Evolutionary conservation across 2,888 invertebrate species (phyloP), one percentile per base, ranked within the genome.

Genomic region (Mellilla xanthometata): DNA sequence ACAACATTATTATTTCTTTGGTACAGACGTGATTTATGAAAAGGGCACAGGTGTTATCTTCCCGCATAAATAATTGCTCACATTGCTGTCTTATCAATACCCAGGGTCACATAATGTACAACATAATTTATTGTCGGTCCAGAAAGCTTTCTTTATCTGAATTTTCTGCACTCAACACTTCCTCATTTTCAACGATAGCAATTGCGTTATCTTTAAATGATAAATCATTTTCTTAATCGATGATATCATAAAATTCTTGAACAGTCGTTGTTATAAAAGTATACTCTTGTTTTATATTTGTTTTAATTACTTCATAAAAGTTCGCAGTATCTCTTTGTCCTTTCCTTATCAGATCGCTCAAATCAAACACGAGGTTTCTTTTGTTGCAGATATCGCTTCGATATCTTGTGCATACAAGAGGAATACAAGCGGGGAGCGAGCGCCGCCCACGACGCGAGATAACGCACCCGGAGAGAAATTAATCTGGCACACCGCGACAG

Each of bases 381-480:
- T 86, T 86, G 84, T 89, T 89, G 72, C 86, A 88, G 88, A 86
- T 76, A 81, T 82, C 75, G 73, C 80, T 83, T 72, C 68, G 60
- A 80, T 83, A 84, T 81, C 87, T 86, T 82, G 81, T 78, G 68
- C 68, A 78, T 62, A 81, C 82, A 87, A 86, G 84, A 81, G 76
- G 76, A 81, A 81, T 81, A 75, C 70, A 81, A 82, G 84, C 77
- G 73, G 67, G 72, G 67, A 76, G 72, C 77, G 79, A 82, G 81
- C 77, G 78, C 82, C 85, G 74, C 82, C 84, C 82, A 85, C 84
- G 76, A 69, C 58, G 76, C 54, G 50, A 71, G 83, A 82, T 84
- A 85, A 79, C 78, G 63, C 79, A 76, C 83, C 78, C 79, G 79
- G 76, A 79, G 81, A 82, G 81, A 81, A 82, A 81, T 80, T 84